These are phyloP conservation scores for Eriosoma lanigerum DNA, from an alignment of 1,140 invertebrate genomes.

Conservation along the genomic window DNA sequence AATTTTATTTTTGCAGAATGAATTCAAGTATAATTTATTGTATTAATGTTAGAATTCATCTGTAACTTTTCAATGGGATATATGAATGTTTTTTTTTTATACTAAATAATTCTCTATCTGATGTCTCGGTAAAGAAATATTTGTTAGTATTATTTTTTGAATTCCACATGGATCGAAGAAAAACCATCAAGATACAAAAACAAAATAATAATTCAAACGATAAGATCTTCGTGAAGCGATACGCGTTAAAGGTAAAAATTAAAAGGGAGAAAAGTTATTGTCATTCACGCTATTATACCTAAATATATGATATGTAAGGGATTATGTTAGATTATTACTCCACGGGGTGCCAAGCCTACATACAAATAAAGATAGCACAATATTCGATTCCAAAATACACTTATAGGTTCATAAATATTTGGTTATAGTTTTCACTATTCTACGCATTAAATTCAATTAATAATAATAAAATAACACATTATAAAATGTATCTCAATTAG, in stretches of 20 bases:
- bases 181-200: neutral
- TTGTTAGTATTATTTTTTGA: neutral
- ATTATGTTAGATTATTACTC: too few species aligned
- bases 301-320: too few species aligned
- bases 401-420: neutral
- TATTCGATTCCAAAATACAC: neutral
- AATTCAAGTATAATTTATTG: neutral
- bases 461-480: too few species aligned
- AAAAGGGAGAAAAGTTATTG: neutral
- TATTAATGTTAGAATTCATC: neutral
- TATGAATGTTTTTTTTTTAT: neutral
- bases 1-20: neutral
- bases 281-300: neutral
- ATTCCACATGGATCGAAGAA: neutral
- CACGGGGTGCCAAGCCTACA: neutral
- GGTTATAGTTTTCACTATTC: neutral
- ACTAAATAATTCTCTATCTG: neutral
- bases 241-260: neutral
- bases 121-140: neutral
- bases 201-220: constrained; percentile 26
- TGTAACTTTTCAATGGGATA: neutral
- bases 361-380: neutral
- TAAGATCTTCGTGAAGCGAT: constrained; percentile 7
- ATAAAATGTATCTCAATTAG: too few species aligned
- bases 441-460: neutral